Evolutionary conservation across 1,140 invertebrate genomes (phyloP).

Genomic region (Hylaeus volcanicus): DNA sequence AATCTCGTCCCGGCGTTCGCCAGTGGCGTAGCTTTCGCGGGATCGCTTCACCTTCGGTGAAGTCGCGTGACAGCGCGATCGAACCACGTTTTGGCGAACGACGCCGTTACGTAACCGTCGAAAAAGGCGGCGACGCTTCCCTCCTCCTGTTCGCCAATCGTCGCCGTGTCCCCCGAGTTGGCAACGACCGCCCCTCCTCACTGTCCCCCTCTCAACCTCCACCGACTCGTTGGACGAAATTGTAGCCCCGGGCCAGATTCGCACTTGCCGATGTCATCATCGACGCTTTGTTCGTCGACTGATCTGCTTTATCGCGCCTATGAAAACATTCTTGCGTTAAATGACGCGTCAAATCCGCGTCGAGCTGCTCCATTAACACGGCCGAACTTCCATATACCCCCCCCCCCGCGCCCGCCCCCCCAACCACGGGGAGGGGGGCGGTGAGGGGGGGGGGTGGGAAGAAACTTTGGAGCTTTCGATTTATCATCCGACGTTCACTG

Average conservation of each 20-base stretch:
- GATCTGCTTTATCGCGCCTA: slow-evolving; percentile 41
- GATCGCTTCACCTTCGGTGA: neutral
- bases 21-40: no score
- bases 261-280: slow-evolving; percentile 36
- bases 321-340: slow-evolving; percentile 49
- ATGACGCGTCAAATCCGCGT: slow-evolving; percentile 40
- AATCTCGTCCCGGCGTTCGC: no score
- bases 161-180: neutral
- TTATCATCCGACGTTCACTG: no score
- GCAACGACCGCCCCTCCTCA: neutral
- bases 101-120: slow-evolving; percentile 29
- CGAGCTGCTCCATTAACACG: slow-evolving; percentile 24
- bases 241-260: slow-evolving; percentile 32
- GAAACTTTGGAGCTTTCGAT: neutral
- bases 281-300: slow-evolving; percentile 24
- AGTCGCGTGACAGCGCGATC: neutral
- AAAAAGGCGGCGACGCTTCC: slow-evolving; percentile 5
- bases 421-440: no score
- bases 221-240: slow-evolving; percentile 5
- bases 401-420: no score
- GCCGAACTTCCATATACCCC: neutral
- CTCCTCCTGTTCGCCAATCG: no score
- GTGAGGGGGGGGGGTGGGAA: no score
- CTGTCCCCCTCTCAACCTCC: neutral
- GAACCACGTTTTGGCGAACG: slow-evolving; percentile 14